Conservation (phyloP, 2,888 invertebrate species). For the Morpho achilles region DNA sequence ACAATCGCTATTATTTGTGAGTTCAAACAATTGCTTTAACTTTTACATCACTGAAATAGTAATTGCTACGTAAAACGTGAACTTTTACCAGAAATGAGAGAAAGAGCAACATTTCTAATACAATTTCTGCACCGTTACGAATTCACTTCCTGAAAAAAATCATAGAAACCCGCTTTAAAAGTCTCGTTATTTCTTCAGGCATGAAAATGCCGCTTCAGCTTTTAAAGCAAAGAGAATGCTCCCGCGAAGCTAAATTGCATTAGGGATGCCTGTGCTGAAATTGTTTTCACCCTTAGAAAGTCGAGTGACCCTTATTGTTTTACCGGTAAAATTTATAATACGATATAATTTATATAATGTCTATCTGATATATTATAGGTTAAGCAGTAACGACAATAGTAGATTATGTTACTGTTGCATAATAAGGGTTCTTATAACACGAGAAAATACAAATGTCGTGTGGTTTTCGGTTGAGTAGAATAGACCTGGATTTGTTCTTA, state of each 20-base stretch:
- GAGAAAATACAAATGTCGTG: too few relatives aligned
- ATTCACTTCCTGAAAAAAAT: slow-evolving; percentile 9
- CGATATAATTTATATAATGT: not conserved
- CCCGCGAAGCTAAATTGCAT: slow-evolving; percentile 11
- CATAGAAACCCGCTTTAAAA: slow-evolving; percentile 6
- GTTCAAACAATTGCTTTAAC: too few relatives aligned
- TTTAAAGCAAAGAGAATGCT: slow-evolving; percentile 14
- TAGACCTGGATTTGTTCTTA: too few relatives aligned
- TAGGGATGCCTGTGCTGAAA: slow-evolving; percentile 10
- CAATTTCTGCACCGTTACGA: slow-evolving; percentile 13
- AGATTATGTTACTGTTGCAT: too few relatives aligned
- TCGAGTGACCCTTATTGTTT: too few relatives aligned
- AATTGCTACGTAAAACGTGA: too few relatives aligned
- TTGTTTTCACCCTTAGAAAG: slow-evolving; percentile 3
- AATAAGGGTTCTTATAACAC: too few relatives aligned
- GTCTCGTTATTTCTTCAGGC: slow-evolving; percentile 13
- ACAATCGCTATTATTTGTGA: too few relatives aligned
- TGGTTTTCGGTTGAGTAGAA: too few relatives aligned
- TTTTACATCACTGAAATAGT: too few relatives aligned
- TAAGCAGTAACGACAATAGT: too few relatives aligned
- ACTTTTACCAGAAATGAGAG: slow-evolving; percentile 2
- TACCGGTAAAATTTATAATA: not conserved
- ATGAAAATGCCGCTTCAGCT: slow-evolving; percentile 14
- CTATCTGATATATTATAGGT: not conserved
- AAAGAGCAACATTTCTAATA: slow-evolving; percentile 12